Conservation (phyloP, 2,113 vertebrate species). For the Crotalus tigris region DNA sequence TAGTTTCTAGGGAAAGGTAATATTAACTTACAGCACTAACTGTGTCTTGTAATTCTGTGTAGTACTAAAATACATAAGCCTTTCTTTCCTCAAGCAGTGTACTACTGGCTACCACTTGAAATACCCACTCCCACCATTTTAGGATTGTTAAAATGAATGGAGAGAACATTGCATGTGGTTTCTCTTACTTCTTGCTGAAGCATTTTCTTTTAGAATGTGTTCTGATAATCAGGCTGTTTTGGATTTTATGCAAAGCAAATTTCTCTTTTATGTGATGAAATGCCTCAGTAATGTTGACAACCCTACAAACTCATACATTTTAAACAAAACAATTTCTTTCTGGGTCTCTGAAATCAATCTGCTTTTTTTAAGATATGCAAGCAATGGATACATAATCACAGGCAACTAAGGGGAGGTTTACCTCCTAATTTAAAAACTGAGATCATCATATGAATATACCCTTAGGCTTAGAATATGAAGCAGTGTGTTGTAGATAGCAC, state of each 20-base stretch:
- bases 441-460: neutral
- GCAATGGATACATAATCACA: conserved; percentile 27
- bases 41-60: conserved; percentile 43
- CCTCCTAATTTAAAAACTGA: neutral
- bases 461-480: neutral
- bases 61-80: neutral
- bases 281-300: neutral
- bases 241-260: neutral
- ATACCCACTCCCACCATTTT: neutral
- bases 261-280: neutral
- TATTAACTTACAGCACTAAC: conserved; percentile 55
- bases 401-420: conserved; percentile 5
- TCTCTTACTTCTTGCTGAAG: neutral
- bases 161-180: neutral
- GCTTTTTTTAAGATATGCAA: conserved; percentile 44
- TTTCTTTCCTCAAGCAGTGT: neutral
- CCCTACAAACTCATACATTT: neutral
- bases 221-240: neutral
- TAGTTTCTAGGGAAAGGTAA: conserved; percentile 53
- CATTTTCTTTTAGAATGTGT: neutral
- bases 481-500: neutral
- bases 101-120: neutral
- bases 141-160: neutral
- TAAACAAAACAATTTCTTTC: conserved; percentile 41
- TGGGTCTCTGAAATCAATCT: conserved; percentile 58